Percentiles rank a stretch among this genome's conserved stretches.
Conservation (phyloP, 2,888 invertebrate species). For the Caenorhabditis sp. region DNA sequence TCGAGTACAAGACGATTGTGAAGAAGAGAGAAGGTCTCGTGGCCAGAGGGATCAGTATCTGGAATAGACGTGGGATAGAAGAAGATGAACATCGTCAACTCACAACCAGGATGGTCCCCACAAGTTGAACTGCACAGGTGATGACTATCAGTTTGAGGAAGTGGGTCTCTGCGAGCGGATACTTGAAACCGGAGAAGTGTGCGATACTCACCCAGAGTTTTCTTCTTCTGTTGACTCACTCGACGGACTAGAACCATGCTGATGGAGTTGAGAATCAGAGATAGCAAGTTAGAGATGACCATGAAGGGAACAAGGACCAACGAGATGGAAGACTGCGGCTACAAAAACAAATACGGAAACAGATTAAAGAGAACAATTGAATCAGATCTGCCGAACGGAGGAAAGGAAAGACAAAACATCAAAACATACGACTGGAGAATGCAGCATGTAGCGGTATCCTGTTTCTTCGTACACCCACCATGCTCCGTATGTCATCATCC, state of each 20-base stretch:
- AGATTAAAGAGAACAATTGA: neutral
- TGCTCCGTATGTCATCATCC: conserved; percentile 26
- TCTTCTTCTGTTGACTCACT: conserved; percentile 36
- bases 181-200: conserved; percentile 13
- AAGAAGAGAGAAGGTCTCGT: conserved; percentile 15
- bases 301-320: conserved; percentile 25
- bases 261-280: conserved; percentile 13
- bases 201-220: conserved; percentile 23
- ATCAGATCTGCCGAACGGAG: neutral
- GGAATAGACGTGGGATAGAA: neutral
- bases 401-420: neutral
- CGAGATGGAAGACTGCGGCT: conserved; percentile 12
- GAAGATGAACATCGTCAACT: neutral
- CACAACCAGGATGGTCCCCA: conserved; percentile 28
- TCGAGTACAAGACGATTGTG: conserved; percentile 15
- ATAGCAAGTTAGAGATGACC: conserved; percentile 23
- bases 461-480: conserved; percentile 13
- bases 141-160: conserved; percentile 35
- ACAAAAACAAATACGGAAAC: neutral
- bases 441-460: neutral
- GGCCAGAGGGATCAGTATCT: conserved; percentile 14
- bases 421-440: conserved; percentile 12
- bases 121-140: conserved; percentile 31
- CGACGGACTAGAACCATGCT: conserved; percentile 29
- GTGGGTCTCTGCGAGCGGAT: conserved; percentile 11